These are phyloP conservation scores for Pardalotus punctatus DNA, from an alignment of 2,113 vertebrate species.

Conservation along the genomic window DNA sequence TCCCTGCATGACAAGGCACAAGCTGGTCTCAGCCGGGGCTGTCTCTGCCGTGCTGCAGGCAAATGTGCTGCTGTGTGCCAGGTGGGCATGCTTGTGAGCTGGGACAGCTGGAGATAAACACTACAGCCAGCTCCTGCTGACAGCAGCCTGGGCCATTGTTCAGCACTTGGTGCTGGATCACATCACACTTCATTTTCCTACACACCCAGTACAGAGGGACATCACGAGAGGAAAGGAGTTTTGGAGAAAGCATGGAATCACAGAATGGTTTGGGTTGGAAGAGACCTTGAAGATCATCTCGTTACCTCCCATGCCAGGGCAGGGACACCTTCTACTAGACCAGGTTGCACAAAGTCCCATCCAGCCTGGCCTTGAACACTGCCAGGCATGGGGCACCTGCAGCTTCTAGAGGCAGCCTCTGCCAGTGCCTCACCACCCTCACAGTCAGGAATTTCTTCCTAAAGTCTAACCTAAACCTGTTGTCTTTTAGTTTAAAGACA, in stretches of 20 bases:
- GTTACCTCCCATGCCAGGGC: not conserved
- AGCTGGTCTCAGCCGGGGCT: not conserved
- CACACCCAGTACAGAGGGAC: accelerated
- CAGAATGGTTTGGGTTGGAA: not conserved
- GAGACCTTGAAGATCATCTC: not conserved
- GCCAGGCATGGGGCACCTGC: not conserved
- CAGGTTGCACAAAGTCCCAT: not conserved
- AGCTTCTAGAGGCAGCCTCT: not conserved
- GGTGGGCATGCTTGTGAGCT: not conserved
- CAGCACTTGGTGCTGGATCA: not conserved
- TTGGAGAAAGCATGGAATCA: not conserved
- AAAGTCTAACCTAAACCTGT: not conserved
- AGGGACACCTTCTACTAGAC: not conserved
- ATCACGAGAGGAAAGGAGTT: not conserved
- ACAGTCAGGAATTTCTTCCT: not conserved
- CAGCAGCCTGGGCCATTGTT: not conserved
- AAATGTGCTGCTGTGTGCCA: not conserved
- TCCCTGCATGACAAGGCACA: not conserved
- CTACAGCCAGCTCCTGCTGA: not conserved
- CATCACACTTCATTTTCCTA: not conserved
- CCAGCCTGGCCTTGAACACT: not conserved
- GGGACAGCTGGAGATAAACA: not conserved
- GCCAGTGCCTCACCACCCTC: not conserved
- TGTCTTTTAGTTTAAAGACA: not conserved
- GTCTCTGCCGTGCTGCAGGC: not conserved